Conservation (phyloP, 2,888 invertebrate species). For the Cheilosia impressa region DNA sequence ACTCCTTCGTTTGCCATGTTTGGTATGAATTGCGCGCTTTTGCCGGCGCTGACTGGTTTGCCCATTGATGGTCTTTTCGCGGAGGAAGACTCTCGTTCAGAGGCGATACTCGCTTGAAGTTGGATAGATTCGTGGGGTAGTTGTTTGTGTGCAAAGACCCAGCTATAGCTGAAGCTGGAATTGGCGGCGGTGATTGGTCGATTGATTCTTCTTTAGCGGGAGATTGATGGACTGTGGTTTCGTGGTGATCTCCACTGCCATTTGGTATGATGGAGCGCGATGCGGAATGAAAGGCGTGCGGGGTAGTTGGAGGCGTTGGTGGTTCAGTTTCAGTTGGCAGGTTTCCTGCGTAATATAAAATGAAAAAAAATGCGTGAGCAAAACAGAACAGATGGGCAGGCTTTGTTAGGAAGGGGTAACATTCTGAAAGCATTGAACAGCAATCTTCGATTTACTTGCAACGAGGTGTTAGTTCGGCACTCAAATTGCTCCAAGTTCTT, state of each 20-base stretch:
- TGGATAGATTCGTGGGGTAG: background rate
- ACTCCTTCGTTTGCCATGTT: slow-evolving; percentile 13
- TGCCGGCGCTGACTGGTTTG: background rate
- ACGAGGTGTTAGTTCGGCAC: too few relatives aligned
- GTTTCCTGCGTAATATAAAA: slow-evolving; percentile 19
- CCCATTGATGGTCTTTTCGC: background rate
- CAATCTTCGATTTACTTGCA: too few relatives aligned
- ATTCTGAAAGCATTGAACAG: too few relatives aligned
- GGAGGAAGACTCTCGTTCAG: background rate
- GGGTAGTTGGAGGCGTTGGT: slow-evolving; percentile 51
- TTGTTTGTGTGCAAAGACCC: background rate
- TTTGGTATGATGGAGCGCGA: slow-evolving; percentile 1
- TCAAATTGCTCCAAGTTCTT: too few relatives aligned
- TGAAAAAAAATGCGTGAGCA: background rate
- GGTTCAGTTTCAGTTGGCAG: slow-evolving; percentile 39
- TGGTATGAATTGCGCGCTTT: background rate
- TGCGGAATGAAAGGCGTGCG: slow-evolving; percentile 24
- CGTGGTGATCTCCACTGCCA: background rate
- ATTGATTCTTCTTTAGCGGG: slow-evolving; percentile 4
- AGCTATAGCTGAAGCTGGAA: background rate
- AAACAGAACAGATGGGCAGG: too few relatives aligned
- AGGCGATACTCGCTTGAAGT: background rate
- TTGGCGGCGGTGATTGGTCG: background rate
- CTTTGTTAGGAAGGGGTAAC: too few relatives aligned
- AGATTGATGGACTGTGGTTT: background rate